Percentiles rank a stretch among this genome's conserved stretches.
These are phyloP conservation scores for Notothenia coriiceps DNA, from an alignment of 2,113 vertebrate genomes.

Conservation along the genomic window DNA sequence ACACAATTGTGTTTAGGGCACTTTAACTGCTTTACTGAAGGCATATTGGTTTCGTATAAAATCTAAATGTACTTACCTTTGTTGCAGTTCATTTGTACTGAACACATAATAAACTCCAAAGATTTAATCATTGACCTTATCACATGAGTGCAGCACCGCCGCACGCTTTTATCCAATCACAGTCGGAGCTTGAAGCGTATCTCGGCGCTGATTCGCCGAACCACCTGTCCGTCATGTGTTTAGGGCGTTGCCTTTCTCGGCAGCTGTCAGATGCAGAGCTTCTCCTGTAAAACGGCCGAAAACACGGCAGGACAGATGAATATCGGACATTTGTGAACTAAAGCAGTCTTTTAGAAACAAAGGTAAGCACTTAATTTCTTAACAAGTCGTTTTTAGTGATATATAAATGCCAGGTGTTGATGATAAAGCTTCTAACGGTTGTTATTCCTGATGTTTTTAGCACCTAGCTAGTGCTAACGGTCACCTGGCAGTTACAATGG, in stretches of 20 bases:
- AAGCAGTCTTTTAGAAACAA: background rate
- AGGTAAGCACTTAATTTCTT: slow-evolving; percentile 10
- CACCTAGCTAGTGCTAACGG: slow-evolving; percentile 39
- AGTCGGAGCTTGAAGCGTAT: accelerated
- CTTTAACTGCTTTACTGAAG: no score
- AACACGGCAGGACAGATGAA: background rate
- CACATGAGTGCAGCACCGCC: background rate
- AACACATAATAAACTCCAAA: background rate
- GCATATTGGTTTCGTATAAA: no score
- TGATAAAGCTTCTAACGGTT: background rate
- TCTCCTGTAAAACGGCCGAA: background rate
- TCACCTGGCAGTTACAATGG: background rate
- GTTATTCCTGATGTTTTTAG: slow-evolving; percentile 65
- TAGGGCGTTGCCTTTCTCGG: slow-evolving; percentile 32
- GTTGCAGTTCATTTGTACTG: background rate
- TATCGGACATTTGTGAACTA: background rate
- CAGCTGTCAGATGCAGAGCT: slow-evolving; percentile 66
- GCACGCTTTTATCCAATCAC: slow-evolving; percentile 41
- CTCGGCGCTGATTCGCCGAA: slow-evolving; percentile 37
- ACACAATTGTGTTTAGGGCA: no score
- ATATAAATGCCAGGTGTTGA: background rate
- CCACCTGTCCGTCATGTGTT: slow-evolving; percentile 5
- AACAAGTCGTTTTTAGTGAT: accelerated
- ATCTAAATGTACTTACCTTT: background rate
- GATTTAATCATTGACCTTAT: background rate